Base-by-base conservation (phyloP, 2,113 vertebrate species). In the Speoplatyrhinus poulsoni region DNA sequence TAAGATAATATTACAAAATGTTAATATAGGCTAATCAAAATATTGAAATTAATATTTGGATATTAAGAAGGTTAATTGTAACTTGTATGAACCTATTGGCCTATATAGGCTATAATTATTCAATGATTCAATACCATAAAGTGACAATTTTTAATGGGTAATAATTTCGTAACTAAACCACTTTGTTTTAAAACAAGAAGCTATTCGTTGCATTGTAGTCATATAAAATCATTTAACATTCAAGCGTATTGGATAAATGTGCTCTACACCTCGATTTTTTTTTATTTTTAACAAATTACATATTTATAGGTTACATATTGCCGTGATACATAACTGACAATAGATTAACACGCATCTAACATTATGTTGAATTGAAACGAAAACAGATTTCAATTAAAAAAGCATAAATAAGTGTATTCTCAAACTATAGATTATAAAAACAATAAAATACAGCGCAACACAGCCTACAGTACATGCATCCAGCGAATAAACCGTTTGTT, bases 381-480 rank as follows among this genome's bases (percentile, higher is more conserved):
- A 41, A 61, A 63, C 55, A 72, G 59, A 73, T 36, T 66, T 62
- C 72, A 73, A 76, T 61, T 66, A 47, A 12, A 9, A 48, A 53
- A 69, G 26, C 26, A 26, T 26, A 26, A 60, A 6, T 41, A 41
- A 41, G 12, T 53, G 36, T 13, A 33, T 10, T 15, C 3, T 41
- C 5, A 41, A 41, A 41, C 36, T 41, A 41, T 41, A 41, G 16
- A 16, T 17, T 68, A 32, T 13, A 46, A 7, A 46, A 16, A 12
- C 65, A 73, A 17, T 19, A 3, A 60, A 64, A 60, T 32, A 65
- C 67, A 65, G 15, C 6, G 17, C 32, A 46, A 57, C 1, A 57
- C 0, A 56, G 26, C 16, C 26, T 26, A 54, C 13, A 15, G 5
- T 15, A 46, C 87, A 88, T 86, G 87, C 90, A 74, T 49, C 64